Evolutionary conservation across 1,140 invertebrate genomes (phyloP).

Genomic region (Drosophila mayri): DNA sequence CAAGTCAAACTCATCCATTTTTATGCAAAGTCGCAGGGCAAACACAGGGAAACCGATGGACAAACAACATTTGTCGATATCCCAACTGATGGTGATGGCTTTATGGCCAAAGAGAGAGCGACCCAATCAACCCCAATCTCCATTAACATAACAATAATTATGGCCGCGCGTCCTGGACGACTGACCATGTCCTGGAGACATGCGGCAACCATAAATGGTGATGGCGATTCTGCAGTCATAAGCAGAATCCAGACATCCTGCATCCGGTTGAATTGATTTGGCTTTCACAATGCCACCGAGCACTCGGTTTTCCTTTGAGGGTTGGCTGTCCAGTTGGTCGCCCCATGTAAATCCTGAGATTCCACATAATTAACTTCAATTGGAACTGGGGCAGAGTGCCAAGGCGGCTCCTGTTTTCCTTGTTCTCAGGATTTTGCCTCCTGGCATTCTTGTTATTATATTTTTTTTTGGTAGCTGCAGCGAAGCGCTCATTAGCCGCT

Average conservation of each 20-base stretch:
- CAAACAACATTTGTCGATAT: conserved; percentile 53
- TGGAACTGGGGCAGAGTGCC: conserved; percentile 67
- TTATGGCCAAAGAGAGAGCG: conserved; percentile 25
- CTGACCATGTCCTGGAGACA: conserved; percentile 59
- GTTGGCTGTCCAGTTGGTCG: conserved; percentile 8
- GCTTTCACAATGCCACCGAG: conserved; percentile 13
- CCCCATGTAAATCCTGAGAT: conserved; percentile 47
- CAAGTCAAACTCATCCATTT: conserved; percentile 40
- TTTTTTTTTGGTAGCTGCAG: conserved; percentile 5
- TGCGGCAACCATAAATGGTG: conserved; percentile 17
- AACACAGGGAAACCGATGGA: conserved; percentile 67
- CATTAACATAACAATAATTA: conserved; percentile 82
- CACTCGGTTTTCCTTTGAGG: conserved; percentile 8
- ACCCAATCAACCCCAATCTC: conserved; percentile 48
- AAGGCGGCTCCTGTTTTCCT: conserved; percentile 42
- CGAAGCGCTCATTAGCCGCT: conserved; percentile 57
- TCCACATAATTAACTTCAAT: conserved; percentile 78
- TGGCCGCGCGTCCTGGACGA: conserved; percentile 51
- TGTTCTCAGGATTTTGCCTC: conserved; percentile 4
- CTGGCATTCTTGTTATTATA: conserved; percentile 15
- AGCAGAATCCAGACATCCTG: conserved; percentile 73
- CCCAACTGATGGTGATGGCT: conserved; percentile 33
- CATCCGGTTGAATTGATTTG: conserved; percentile 80
- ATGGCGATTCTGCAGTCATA: conserved; percentile 65
- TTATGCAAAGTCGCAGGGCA: conserved; percentile 76